Evolutionary conservation across 2,797 vertebrate genomes (phyloP).

Genomic region (Lophura swinhoii): DNA sequence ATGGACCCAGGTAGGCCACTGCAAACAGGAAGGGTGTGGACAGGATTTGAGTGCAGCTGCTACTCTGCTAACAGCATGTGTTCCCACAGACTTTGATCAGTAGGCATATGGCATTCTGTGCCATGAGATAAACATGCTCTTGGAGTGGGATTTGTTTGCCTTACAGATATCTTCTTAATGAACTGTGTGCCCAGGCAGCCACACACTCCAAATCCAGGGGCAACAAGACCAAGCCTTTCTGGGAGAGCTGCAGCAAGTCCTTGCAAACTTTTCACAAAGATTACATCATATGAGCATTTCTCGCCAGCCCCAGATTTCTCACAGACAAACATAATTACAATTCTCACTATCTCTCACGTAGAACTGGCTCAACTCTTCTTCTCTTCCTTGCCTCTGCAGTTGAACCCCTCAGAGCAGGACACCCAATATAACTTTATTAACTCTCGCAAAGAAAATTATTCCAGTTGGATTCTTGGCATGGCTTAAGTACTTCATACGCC

Average conservation of each 20-base stretch:
- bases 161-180: conserved; percentile 74
- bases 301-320: not conserved
- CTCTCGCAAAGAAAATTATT: not conserved
- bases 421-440: not conserved
- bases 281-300: not conserved
- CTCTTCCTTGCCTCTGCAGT: not conserved
- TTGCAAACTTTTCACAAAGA: not conserved
- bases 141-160: conserved; percentile 79
- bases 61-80: conserved; percentile 79
- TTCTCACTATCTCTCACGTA: not conserved
- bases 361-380: not conserved
- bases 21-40: conserved; percentile 90
- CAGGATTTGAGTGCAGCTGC: conserved; percentile 85
- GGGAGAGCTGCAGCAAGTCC: not conserved
- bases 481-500: not conserved
- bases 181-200: conserved; percentile 60
- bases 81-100: conserved; percentile 87
- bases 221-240: not conserved
- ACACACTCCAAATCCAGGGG: conserved; percentile 44
- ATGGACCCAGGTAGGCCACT: conserved; percentile 80
- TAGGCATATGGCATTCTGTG: conserved; percentile 78
- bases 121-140: conserved; percentile 82
- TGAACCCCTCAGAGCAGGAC: not conserved
- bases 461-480: conserved; percentile 16
- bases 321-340: not conserved